Evolutionary conservation across 2,888 invertebrate species (phyloP).

Genomic region (Trissonchulus sp.): DNA sequence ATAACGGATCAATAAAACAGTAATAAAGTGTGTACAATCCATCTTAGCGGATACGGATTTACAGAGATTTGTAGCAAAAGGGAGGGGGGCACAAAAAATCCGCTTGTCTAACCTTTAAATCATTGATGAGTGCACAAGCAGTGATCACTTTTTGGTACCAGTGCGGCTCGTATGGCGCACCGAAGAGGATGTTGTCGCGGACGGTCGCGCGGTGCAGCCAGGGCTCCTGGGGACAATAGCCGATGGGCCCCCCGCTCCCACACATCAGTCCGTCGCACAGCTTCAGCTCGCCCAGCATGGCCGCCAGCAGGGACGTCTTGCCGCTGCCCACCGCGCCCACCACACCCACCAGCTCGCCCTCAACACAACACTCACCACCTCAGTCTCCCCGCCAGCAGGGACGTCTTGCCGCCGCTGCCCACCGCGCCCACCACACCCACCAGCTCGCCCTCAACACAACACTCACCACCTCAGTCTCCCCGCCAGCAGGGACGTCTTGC

Average conservation of each 20-base stretch:
- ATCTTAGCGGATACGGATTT: too few species aligned
- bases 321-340: slow-evolving; percentile 84
- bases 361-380: too few species aligned
- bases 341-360: slow-evolving; percentile 63
- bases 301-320: slow-evolving; percentile 76
- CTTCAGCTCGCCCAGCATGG: slow-evolving; percentile 75
- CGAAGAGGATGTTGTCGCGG: slow-evolving; percentile 87
- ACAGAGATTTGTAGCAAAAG: too few species aligned
- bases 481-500: too few species aligned
- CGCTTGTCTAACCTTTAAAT: slow-evolving; percentile 59
- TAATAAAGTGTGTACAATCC: too few species aligned
- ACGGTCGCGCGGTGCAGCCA: slow-evolving; percentile 88
- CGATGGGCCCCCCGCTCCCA: slow-evolving; percentile 57
- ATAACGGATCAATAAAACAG: too few species aligned
- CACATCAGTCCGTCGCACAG: slow-evolving; percentile 66
- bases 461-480: too few species aligned
- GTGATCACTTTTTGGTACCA: slow-evolving; percentile 71
- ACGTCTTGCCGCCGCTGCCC: too few species aligned
- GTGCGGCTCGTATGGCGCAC: slow-evolving; percentile 69
- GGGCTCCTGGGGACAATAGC: slow-evolving; percentile 64
- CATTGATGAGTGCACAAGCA: slow-evolving; percentile 73
- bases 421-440: too few species aligned
- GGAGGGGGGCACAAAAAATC: too few species aligned
- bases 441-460: too few species aligned
- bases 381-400: too few species aligned